phyloP scores from a whole-genome alignment of 2,888 invertebrate genomes.

The Leptopilina myrica region DNA sequence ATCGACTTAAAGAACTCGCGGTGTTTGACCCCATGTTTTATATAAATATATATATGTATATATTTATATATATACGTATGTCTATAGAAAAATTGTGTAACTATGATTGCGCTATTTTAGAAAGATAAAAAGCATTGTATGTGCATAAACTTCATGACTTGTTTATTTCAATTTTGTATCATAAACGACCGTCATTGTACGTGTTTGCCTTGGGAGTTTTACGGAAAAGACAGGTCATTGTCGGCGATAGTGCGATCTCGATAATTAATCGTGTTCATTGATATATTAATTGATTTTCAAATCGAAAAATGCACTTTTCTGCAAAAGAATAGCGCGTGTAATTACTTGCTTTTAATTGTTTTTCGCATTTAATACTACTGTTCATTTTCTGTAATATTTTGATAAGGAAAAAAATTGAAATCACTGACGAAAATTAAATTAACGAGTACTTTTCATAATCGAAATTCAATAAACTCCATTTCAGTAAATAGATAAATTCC shows the following conservation, averaged over 20 bases:
- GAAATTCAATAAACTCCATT: too few species aligned
- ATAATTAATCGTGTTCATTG: conserved; percentile 21
- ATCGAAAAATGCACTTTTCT: neutral
- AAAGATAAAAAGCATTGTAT: neutral
- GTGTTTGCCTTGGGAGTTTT: conserved; percentile 56
- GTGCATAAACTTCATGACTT: neutral
- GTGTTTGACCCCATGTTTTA: conserved; percentile 23
- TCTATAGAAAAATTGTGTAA: neutral
- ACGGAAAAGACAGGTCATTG: conserved; percentile 57
- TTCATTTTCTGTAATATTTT: too few species aligned
- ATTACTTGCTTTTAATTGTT: neutral
- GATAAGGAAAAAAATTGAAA: too few species aligned
- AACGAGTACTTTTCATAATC: too few species aligned
- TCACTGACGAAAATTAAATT: too few species aligned
- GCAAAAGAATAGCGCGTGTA: neutral
- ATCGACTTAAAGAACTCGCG: neutral
- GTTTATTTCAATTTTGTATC: conserved; percentile 49
- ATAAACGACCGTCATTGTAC: conserved; percentile 53
- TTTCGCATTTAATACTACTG: too few species aligned
- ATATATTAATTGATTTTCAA: neutral
- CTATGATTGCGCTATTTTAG: conserved; percentile 14
- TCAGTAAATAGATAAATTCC: too few species aligned
- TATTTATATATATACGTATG: too few species aligned
- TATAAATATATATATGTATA: neutral
- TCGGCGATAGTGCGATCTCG: conserved; percentile 54